Evolutionary conservation across 2,113 vertebrate species (phyloP).

Genomic region (Felis catus): DNA sequence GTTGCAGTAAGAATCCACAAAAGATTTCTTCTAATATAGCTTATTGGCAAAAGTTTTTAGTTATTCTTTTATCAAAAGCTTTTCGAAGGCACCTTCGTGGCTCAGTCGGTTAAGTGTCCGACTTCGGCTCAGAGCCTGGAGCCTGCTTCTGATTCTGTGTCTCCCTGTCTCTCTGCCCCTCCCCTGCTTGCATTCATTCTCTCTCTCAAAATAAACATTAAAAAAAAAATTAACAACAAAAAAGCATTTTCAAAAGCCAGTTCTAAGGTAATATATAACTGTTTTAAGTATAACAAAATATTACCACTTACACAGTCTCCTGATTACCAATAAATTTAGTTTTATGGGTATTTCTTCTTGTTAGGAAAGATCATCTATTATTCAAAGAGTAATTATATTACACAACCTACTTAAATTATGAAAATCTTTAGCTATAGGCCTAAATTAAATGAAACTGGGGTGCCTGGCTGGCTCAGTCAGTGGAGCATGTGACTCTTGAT

Average conservation of each 20-base stretch:
- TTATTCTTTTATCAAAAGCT: background rate
- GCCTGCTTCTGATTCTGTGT: too few relatives aligned
- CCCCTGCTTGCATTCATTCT: too few relatives aligned
- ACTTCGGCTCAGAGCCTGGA: too few relatives aligned
- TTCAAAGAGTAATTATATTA: background rate
- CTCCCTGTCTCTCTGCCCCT: too few relatives aligned
- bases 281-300: background rate
- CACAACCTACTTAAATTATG: background rate
- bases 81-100: background rate
- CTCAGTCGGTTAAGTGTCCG: too few relatives aligned
- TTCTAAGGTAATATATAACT: background rate
- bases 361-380: conserved; percentile 9
- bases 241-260: background rate
- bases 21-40: background rate
- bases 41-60: background rate
- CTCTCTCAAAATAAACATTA: too few relatives aligned
- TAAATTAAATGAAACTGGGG: background rate
- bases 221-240: too few relatives aligned
- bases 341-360: conserved; percentile 24
- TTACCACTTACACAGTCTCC: background rate
- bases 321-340: background rate
- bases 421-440: conserved; percentile 13
- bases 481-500: background rate
- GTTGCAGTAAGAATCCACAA: background rate
- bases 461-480: background rate